phyloP scores from a whole-genome alignment of 2,888 invertebrate genomes.

The Perizoma flavofasciatum region DNA sequence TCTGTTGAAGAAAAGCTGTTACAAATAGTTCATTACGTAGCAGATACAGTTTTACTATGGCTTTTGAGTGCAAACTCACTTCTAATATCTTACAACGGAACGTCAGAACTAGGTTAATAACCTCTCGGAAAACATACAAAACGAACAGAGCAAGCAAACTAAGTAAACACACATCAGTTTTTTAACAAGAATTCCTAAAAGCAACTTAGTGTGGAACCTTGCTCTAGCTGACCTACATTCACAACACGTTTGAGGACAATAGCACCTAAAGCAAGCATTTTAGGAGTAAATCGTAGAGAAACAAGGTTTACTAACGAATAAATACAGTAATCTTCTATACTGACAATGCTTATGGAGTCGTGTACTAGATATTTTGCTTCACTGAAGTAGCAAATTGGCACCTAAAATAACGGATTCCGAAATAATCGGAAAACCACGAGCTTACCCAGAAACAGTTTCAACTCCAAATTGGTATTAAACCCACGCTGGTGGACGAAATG shows the following conservation, averaged over 20 bases:
- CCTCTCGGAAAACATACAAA: constrained; percentile 61
- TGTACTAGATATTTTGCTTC: constrained; percentile 37
- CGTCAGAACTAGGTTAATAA: constrained; percentile 70
- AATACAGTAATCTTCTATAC: constrained; percentile 26
- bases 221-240: constrained; percentile 32
- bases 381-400: constrained; percentile 46
- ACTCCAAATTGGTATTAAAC: constrained; percentile 59
- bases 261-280: constrained; percentile 9
- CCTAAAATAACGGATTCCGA: constrained; percentile 69
- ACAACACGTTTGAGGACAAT: constrained; percentile 12
- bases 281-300: constrained; percentile 13
- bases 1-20: constrained; percentile 14
- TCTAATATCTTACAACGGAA: constrained; percentile 39
- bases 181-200: constrained; percentile 31
- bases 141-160: constrained; percentile 60
- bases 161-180: constrained; percentile 50
- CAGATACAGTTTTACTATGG: constrained; percentile 24
- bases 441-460: constrained; percentile 61
- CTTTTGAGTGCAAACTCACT: constrained; percentile 35
- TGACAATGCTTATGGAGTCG: constrained; percentile 30
- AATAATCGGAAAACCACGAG: constrained; percentile 71
- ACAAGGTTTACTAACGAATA: constrained; percentile 17
- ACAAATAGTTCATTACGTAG: constrained; percentile 37
- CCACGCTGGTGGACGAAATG: constrained; percentile 55
- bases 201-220: constrained; percentile 28